A percentile compares a stretch with the other conserved stretches of the same genome.
phyloP scores from a whole-genome alignment of 2,113 vertebrate species.

The Acrocephalus arundinaceus region DNA sequence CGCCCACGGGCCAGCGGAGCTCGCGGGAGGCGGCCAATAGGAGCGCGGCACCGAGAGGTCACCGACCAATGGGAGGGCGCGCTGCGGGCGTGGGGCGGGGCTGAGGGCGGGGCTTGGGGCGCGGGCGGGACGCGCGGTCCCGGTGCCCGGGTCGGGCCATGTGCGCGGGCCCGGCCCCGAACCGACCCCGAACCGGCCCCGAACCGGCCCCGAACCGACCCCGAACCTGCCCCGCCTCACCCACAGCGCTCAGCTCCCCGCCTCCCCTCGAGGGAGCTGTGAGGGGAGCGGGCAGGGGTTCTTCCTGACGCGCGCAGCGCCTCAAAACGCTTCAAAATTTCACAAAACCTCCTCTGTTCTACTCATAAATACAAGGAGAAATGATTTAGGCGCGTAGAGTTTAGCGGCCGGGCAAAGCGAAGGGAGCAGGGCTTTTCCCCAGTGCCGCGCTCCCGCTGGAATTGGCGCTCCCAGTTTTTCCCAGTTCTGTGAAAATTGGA shows the following conservation, averaged over 20 bases:
- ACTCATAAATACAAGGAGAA: rapidly evolving
- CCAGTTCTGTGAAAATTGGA: neutral
- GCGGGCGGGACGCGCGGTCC: neutral
- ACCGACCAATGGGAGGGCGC: neutral
- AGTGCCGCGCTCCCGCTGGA: neutral
- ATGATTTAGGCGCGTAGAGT: rapidly evolving
- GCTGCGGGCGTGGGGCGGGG: neutral
- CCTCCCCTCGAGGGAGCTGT: neutral
- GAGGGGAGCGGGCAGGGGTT: neutral
- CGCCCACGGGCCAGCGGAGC: neutral
- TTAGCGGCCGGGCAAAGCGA: neutral
- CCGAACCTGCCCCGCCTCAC: neutral
- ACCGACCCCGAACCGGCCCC: neutral
- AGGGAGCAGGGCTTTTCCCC: neutral
- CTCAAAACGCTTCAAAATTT: neutral
- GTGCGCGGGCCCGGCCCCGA: neutral
- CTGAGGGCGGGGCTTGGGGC: neutral
- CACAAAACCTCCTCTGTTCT: rapidly evolving
- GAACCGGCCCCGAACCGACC: no score
- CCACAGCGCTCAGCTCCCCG: neutral
- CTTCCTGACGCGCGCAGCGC: neutral
- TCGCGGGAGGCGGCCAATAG: neutral
- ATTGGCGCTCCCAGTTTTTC: neutral
- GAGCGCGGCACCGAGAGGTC: rapidly evolving
- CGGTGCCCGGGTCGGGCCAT: neutral